These are phyloP conservation scores for Caenorhabditis sp. DNA, from an alignment of 2,888 invertebrate species.

Conservation along the genomic window DNA sequence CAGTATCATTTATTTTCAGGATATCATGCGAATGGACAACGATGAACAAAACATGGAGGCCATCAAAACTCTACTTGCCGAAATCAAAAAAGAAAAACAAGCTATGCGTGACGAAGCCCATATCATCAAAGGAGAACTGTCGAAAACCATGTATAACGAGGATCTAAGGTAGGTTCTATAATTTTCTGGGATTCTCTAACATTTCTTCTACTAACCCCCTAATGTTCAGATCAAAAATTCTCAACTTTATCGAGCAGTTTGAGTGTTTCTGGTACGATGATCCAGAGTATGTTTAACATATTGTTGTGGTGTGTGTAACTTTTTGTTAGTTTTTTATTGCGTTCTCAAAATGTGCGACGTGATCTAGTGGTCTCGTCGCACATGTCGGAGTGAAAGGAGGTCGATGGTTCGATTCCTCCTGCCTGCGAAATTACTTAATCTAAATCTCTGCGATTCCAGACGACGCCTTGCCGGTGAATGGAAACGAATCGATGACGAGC, in stretches of 20 bases:
- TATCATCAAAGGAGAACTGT: conserved; percentile 50
- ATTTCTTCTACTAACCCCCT: not conserved
- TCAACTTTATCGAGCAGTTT: conserved; percentile 56
- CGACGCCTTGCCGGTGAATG: conserved; percentile 48
- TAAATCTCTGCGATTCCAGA: conserved; percentile 29
- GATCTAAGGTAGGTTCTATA: conserved; percentile 36
- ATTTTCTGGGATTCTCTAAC: not conserved
- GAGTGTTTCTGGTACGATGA: conserved; percentile 55
- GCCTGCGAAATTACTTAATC: too few species aligned
- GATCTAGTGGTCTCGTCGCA: not conserved
- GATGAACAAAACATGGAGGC: conserved; percentile 52
- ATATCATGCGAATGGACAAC: conserved; percentile 51
- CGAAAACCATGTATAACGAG: conserved; percentile 54
- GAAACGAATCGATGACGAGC: conserved; percentile 41
- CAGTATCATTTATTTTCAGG: conserved; percentile 30
- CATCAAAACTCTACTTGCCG: conserved; percentile 45
- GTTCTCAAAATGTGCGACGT: too few species aligned
- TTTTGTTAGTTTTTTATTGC: too few species aligned
- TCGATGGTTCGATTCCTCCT: too few species aligned
- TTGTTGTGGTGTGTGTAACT: not conserved
- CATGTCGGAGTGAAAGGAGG: too few species aligned
- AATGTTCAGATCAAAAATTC: conserved; percentile 49
- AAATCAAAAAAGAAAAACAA: conserved; percentile 50
- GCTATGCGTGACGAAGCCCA: conserved; percentile 50
- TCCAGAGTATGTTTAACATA: conserved; percentile 39